Base-by-base conservation (phyloP, 2,113 vertebrate genomes). In the Archocentrus centrarchus region DNA sequence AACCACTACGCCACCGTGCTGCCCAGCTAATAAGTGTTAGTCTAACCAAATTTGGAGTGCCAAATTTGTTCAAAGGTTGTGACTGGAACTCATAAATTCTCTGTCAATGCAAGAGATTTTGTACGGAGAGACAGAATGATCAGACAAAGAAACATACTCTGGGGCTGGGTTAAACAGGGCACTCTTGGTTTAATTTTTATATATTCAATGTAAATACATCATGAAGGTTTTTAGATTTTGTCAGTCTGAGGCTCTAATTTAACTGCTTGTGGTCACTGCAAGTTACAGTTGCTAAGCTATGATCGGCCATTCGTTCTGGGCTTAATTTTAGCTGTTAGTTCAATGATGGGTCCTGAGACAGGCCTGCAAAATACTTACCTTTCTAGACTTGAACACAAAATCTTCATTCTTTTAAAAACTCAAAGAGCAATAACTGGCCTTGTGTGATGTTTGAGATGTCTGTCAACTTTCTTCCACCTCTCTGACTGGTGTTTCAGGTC, bases 391-490 rank as follows among this genome's bases (percentile, higher is more conserved):
- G 10, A 73, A 53, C 6, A 53, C 27, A 55, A 39, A 66, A 24
- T 55, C 50, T 53, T 53, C 50, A 53, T 79, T 79, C 18, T 55
- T 55, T 55, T 35, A 14, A 24, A 62, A 73, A 18, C 59, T n/a
- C 7, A 70, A 82, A 60, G 59, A 41, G 24, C 24, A 30, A 14
- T 59, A 78, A 55, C 30, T 62, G 77, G 63, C 59, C 75, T 59
- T 37, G 66, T 53, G 76, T 89, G 70, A 75, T 55, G 61, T 82
- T 57, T n/a, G 13, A 55, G 20, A 35, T 44, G 22, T 79, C 80
- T 35, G 61, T 85, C 70, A 39, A 2, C 60, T 59, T 75, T 59
- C 55, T 18, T 58, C 22, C 44, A n/a, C 17, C 32, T 37, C 66
- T 41, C 17, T 58, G 55, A 53, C 55, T 58, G 58, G 11, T 64